phyloP scores from a whole-genome alignment of 2,113 vertebrate genomes.

The Tragelaphus buxtoni region DNA sequence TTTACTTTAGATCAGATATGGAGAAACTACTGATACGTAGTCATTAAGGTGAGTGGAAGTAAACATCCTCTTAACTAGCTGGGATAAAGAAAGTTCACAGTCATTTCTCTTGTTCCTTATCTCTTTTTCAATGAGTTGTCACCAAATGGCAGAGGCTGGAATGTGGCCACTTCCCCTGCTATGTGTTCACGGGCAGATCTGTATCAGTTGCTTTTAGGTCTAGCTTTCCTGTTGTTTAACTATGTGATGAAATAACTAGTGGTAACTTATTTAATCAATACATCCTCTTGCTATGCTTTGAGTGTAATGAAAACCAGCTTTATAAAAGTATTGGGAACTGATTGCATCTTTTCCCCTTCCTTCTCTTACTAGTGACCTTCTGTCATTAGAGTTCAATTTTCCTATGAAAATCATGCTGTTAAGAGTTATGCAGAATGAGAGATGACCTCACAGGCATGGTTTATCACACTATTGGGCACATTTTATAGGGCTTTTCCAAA shows the following conservation, averaged over 20 bases:
- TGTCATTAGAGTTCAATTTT: not conserved
- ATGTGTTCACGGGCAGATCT: not conserved
- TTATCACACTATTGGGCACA: not conserved
- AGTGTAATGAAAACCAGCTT: not conserved
- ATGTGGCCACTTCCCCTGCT: not conserved
- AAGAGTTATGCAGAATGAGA: not conserved
- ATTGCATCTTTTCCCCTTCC: not conserved
- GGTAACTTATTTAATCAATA: constrained; percentile 48
- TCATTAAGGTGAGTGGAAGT: constrained; percentile 64
- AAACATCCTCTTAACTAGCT: constrained; percentile 64
- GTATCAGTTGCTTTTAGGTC: not conserved
- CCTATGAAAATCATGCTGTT: not conserved
- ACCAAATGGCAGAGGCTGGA: constrained; percentile 30
- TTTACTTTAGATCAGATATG: constrained; percentile 70
- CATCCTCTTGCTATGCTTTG: constrained; percentile 11
- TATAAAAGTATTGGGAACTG: not conserved
- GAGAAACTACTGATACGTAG: constrained; percentile 62
- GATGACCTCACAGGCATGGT: not conserved
- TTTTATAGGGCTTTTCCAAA: not conserved
- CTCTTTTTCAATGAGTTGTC: constrained; percentile 38
- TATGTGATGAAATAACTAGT: not conserved
- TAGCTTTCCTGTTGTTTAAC: constrained; percentile 7
- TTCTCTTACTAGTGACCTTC: not conserved
- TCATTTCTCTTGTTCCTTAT: constrained; percentile 74
- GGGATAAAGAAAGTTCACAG: constrained; percentile 66